Base-by-base conservation (phyloP, 2,888 invertebrate genomes). In the Drosophila heteroneura region DNA sequence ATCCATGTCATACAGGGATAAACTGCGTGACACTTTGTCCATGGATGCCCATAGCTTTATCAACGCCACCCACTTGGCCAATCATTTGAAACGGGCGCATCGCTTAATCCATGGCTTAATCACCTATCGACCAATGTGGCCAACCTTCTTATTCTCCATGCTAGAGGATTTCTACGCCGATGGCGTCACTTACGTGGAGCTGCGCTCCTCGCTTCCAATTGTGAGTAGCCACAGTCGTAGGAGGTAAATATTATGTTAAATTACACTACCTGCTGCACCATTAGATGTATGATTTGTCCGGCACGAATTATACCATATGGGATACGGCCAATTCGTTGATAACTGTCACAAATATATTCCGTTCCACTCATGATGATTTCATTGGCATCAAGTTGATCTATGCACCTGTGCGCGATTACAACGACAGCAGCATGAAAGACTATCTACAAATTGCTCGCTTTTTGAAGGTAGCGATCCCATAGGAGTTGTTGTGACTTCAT, bases 351-450 rank as follows among this genome's bases (percentile, higher is more conserved):
- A 10, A 93, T 94, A 2, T 94, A 93, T 79, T 96, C 96, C 82
- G 90, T 93, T 28, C 89, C 85, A 14, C 94, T 28, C 92, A 96
- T 90, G 95, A 95, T 0, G 95, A 95, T 74, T 96, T 96, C 72
- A 86, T 95, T 41, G 96, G 96, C 0, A 94, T 94, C 0, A 96
- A 95, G 88, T 81, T 96, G 2, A 96, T 97, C 75, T 96, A 95
- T 80, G 96, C 96, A 0, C 95, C 96, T 0, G 77, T 92, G 0
- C 94, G 96, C 65, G 91, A 92, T 1, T 94, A 94, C 0, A 90
- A 94, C 16, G 85, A 83, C 3, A 69, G 79, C 5, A 88, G 92
- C 0, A 82, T 96, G 9, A 89, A 93, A 0, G 81, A 10, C 1
- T 81, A 85, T 44, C 5, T 87, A 33, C 56, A 49, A 1, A 90